Conservation (phyloP, 2,888 invertebrate genomes). For the Hymenopus coronatus region DNA sequence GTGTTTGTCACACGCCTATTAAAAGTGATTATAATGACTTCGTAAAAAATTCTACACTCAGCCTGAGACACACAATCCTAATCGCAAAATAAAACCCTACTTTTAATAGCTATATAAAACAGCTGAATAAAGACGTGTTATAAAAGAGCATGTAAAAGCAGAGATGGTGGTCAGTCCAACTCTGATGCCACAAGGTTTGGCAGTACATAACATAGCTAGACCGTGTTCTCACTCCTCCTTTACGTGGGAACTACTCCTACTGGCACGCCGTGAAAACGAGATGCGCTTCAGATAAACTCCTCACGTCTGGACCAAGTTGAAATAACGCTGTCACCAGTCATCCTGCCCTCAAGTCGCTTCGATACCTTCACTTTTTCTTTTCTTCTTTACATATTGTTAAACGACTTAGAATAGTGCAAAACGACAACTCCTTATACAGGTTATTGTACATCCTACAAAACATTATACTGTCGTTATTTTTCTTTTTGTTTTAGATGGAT, state of each 20-base stretch:
- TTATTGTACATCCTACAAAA: no score
- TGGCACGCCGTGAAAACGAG: not conserved
- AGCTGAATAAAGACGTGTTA: no score
- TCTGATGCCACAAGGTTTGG: not conserved
- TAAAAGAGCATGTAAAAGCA: no score
- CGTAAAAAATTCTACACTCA: no score
- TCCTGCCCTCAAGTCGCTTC: not conserved
- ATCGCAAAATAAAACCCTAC: no score
- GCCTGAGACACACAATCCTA: no score
- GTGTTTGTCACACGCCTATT: no score
- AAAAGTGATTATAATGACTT: no score
- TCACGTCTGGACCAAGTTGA: not conserved
- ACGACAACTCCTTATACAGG: no score
- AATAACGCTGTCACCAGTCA: not conserved
- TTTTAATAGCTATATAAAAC: no score
- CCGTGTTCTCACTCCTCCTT: not conserved
- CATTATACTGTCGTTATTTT: not conserved
- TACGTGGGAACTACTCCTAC: no score
- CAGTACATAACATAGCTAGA: not conserved
- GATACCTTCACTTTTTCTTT: not conserved
- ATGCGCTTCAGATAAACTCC: not conserved
- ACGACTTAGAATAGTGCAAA: not conserved
- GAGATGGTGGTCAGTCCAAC: not conserved
- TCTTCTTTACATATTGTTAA: not conserved
- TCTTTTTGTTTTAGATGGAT: no score